Evolutionary conservation across 1,140 invertebrate species (phyloP).

Genomic region (Aculops lycopersici): DNA sequence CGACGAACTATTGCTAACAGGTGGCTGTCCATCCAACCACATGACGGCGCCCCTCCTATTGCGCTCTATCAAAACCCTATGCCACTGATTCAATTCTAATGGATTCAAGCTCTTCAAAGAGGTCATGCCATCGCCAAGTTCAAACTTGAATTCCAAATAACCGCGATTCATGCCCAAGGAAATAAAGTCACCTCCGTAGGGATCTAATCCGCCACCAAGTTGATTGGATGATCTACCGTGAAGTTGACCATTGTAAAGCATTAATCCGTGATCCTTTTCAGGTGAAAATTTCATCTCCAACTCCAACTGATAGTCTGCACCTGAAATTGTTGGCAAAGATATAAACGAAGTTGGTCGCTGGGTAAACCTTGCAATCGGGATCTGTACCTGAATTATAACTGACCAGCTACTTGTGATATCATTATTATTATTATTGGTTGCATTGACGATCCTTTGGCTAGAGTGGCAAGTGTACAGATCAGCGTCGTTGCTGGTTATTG

Average conservation of each 20-base stretch:
- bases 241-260: background rate
- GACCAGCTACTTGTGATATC: background rate
- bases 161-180: background rate
- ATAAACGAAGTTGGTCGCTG: background rate
- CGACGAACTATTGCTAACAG: background rate
- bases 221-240: too few relatives aligned
- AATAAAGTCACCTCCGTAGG: background rate
- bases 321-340: background rate
- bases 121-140: background rate
- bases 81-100: background rate
- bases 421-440: too few relatives aligned
- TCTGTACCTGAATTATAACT: background rate
- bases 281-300: background rate
- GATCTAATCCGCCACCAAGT: too few relatives aligned
- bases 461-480: background rate
- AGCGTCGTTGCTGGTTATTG: background rate
- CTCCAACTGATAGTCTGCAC: background rate
- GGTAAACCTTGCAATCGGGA: background rate
- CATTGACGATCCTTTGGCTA: too few relatives aligned
- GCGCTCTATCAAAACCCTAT: background rate
- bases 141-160: background rate
- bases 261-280: background rate
- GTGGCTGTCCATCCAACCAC: background rate
- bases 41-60: background rate
- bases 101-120: background rate